A percentile compares a stretch with the other conserved stretches of the same genome.
Evolutionary conservation across 2,113 vertebrate species (phyloP).

Genomic region (Pangasianodon hypophthalmus): DNA sequence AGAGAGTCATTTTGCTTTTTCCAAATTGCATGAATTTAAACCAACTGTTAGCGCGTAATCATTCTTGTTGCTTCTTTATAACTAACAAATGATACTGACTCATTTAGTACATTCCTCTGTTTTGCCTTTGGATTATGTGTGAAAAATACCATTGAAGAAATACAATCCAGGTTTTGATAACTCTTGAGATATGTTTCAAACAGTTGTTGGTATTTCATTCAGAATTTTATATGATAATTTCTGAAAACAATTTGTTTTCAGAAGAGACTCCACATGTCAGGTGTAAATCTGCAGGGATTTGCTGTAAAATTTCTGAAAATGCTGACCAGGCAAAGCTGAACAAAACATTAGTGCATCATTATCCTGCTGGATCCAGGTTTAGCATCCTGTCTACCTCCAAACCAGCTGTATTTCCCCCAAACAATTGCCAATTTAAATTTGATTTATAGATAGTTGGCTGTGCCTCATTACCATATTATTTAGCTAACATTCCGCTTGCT

Average conservation of each 20-base stretch:
- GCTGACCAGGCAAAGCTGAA: slow-evolving; percentile 39
- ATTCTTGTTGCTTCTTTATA: neutral
- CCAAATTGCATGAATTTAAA: neutral
- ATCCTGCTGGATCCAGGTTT: slow-evolving; percentile 22
- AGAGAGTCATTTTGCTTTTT: neutral
- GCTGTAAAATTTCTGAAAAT: neutral
- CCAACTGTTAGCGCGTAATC: neutral
- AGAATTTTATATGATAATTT: neutral
- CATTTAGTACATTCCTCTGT: neutral
- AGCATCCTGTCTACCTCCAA: slow-evolving; percentile 54
- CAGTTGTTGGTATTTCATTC: neutral
- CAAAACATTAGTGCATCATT: slow-evolving; percentile 7
- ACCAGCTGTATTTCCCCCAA: slow-evolving; percentile 60
- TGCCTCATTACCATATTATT: slow-evolving; percentile 77
- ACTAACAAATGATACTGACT: neutral
- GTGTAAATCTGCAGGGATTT: slow-evolving; percentile 21
- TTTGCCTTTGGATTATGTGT: neutral
- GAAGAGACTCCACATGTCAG: neutral
- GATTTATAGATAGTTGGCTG: slow-evolving; percentile 68
- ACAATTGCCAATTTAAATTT: slow-evolving; percentile 70
- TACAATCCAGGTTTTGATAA: neutral
- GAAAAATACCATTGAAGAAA: neutral
- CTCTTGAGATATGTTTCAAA: neutral
- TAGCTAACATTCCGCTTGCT: slow-evolving; percentile 73
- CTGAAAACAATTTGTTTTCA: neutral